Evolutionary conservation across 2,888 invertebrate species (phyloP).

Genomic region (Pegoplata infirma): DNA sequence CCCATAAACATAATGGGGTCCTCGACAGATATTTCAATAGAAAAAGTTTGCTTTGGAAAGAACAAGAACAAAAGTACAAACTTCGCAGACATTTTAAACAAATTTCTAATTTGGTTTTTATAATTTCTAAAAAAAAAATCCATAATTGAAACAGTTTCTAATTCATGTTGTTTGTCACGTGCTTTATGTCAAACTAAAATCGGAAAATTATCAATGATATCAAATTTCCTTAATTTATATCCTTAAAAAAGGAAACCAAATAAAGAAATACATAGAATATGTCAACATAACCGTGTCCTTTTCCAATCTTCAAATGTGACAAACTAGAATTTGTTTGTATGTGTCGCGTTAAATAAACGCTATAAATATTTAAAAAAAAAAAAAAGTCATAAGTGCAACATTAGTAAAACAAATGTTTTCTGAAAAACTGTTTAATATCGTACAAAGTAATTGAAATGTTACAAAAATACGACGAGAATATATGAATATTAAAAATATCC

Average conservation of each 20-base stretch:
- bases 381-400: slow-evolving; percentile 45
- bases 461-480: neutral
- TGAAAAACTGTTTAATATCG: slow-evolving; percentile 36
- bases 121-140: too few species aligned
- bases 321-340: slow-evolving; percentile 1
- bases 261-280: neutral
- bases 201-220: neutral
- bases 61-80: too few species aligned
- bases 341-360: neutral
- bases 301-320: neutral
- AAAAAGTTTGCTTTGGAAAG: too few species aligned
- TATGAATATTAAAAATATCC: slow-evolving; percentile 29
- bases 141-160: too few species aligned
- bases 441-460: slow-evolving; percentile 25
- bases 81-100: too few species aligned
- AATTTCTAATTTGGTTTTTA: too few species aligned
- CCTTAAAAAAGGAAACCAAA: neutral
- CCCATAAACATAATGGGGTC: too few species aligned
- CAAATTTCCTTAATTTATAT: neutral
- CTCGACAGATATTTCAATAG: too few species aligned
- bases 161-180: neutral
- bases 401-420: slow-evolving; percentile 48
- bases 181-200: neutral
- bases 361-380: slow-evolving; percentile 2
- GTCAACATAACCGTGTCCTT: slow-evolving; percentile 17